These are phyloP conservation scores for Triplophysa dalaica DNA, from an alignment of 2,113 vertebrate species.

Conservation along the genomic window DNA sequence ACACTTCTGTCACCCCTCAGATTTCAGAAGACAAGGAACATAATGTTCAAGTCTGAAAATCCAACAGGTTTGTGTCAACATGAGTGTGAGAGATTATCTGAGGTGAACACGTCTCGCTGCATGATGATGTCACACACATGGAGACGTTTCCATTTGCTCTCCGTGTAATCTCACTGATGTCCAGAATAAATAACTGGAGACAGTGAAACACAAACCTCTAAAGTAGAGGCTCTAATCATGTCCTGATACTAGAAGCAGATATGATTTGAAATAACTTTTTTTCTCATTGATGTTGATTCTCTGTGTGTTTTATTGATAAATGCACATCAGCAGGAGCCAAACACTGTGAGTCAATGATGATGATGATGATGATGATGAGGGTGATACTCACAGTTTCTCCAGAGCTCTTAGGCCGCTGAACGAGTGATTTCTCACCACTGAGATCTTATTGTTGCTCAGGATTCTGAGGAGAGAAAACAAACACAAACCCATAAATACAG, in stretches of 20 bases:
- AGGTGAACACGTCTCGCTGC: no score
- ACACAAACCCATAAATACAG: slow-evolving; percentile 42
- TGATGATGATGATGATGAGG: slow-evolving; percentile 11
- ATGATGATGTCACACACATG: no score
- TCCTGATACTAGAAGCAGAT: neutral
- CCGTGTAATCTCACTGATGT: no score
- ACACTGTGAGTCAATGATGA: no score
- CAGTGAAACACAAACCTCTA: slow-evolving; percentile 11
- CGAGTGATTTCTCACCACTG: slow-evolving; percentile 79
- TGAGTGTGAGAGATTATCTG: no score
- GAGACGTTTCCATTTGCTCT: no score
- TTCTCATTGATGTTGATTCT: neutral
- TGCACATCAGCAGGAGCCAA: neutral
- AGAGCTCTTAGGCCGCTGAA: slow-evolving; percentile 79
- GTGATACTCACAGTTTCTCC: slow-evolving; percentile 84
- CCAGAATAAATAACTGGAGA: no score
- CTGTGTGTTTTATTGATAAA: neutral
- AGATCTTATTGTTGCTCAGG: slow-evolving; percentile 87
- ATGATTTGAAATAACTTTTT: neutral
- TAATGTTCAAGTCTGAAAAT: no score
- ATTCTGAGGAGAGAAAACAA: slow-evolving; percentile 70
- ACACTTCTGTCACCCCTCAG: no score
- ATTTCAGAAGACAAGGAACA: no score
- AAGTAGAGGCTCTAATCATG: neutral
- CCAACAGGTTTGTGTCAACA: no score